Conservation (phyloP, 1,140 invertebrate species). For the Drosophila albomicans region DNA sequence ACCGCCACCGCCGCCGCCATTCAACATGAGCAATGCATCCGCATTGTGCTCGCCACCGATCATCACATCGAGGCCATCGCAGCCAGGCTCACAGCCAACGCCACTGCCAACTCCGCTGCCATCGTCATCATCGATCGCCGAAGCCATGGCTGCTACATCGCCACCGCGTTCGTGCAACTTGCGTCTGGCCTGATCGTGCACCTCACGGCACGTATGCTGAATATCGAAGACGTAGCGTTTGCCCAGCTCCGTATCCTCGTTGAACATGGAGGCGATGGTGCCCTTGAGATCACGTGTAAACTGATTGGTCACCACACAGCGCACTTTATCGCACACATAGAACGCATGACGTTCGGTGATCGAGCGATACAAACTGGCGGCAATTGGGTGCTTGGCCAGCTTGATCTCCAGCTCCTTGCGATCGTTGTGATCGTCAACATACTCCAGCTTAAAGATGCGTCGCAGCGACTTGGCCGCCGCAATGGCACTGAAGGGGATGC, state of each 20-base stretch:
- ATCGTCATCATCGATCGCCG: constrained; percentile 4
- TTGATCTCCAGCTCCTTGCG: constrained; percentile 91
- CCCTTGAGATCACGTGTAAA: constrained; percentile 95
- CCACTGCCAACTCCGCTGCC: constrained; percentile 32
- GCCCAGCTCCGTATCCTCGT: constrained; percentile 93
- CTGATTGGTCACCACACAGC: constrained; percentile 94
- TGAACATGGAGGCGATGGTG: constrained; percentile 96
- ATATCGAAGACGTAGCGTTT: constrained; percentile 96
- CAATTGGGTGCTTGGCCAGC: constrained; percentile 91
- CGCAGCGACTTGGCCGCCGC: constrained; percentile 91
- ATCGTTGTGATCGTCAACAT: constrained; percentile 89
- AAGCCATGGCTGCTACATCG: constrained; percentile 68
- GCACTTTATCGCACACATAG: constrained; percentile 95
- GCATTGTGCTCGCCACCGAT: constrained; percentile 3
- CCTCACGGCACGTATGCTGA: constrained; percentile 93
- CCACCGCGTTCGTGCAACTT: constrained; percentile 88
- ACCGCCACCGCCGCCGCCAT: constrained; percentile 48
- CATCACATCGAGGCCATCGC: constrained; percentile 15
- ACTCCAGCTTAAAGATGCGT: constrained; percentile 91
- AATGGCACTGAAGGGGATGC: constrained; percentile 93
- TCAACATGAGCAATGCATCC: not conserved
- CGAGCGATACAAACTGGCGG: constrained; percentile 93
- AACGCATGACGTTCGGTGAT: constrained; percentile 96
- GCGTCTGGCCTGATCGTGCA: constrained; percentile 93
- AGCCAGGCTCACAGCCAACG: constrained; percentile 17